Base-by-base conservation (phyloP, 2,888 invertebrate genomes). In the Aplocera efformata region DNA sequence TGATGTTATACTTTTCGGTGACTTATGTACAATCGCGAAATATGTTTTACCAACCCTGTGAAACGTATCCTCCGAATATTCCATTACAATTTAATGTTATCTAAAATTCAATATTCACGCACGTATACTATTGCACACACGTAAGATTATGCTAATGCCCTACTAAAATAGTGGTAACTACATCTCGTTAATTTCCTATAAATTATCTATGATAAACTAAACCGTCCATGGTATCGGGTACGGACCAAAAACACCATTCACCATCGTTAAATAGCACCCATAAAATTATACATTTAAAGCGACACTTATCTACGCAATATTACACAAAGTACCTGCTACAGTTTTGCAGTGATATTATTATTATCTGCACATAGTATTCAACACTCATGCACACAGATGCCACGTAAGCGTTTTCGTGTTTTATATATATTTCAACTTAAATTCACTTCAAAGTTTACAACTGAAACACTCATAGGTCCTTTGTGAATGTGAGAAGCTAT, bases 261-360 rank as follows among this genome's bases (percentile, higher is more conserved):
- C 83, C 85, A 70, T 75, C 71, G 56, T 76, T 79, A 80, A 81
- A 83, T 86, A 86, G 86, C 86, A 86, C 86, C 86, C 85, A 79
- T 85, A 77, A 67, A 79, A 79, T 75, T 70, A 69, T 79, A 84
- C 79, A 79, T 64, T 75, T 77, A 84, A 83, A 83, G 84, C 84
- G 58, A 76, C 67, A 72, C 21, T 41, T 44, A 39, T 74, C 72
- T 71, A 74, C 58, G 70, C 66, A 62, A 59, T 61, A 58, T 27
- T 11, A 27, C 39, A 40, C 40, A 33, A 8, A 29, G 32, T 32
- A 45, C 29, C 29, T 40, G 63, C n/a, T n/a, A n/a, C n/a, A n/a
- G n/a, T 65, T 64, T 54, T 65, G 66, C 63, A 63, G 28, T 29
- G 13, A 13, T 39, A 39, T n/a, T n/a, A n/a, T n/a, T n/a, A n/a